Base-by-base conservation (phyloP, 2,797 vertebrate species). In the Euthynnus affinis region DNA sequence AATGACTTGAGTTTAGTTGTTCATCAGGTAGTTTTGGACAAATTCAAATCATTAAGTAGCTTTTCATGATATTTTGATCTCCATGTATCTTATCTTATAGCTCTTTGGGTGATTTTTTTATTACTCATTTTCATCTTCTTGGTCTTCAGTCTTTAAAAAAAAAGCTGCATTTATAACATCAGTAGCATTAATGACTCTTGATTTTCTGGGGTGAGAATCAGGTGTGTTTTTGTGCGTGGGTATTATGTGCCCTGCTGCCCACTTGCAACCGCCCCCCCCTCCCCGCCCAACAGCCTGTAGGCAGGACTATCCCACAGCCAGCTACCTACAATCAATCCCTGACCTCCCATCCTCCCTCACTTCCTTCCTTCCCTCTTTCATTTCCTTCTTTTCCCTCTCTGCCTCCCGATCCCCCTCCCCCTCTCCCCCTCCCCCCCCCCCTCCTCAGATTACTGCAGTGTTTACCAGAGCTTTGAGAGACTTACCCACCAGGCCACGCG, bases 391-490 rank as follows among this genome's bases (percentile, higher is more conserved):
- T 71, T 61, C 13, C 44, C 53, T 46, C 61, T 53, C 59, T 37
- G 15, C 52, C 37, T 49, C 27, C 12, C 18, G 7, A 25, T 37
- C 15, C 71, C 51, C 74, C 37, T 8, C 27, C 76, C n/a, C n/a
- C n/a, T n/a, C n/a, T n/a, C n/a, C n/a, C n/a, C n/a, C n/a, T n/a
- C 71, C 51, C 74, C 37, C 6, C 27, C 76, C 75, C 23, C 32
- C 82, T 83, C 80, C 83, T 78, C 89, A 92, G 90, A 92, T 93
- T 94, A 93, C 91, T 88, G 92, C 92, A 83, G 89, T 93, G 91
- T 92, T 93, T 92, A 93, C 83, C 78, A 81, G 87, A 90, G 92
- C 90, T 93, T 92, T 93, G 84, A 91, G 79, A 93, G 90, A 93
- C 93, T 93, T 93, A 94, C 90, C 91, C 90, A 89, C 87, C 72